Conservation (phyloP, 2,797 vertebrate species). For the Prunella strophiata region DNA sequence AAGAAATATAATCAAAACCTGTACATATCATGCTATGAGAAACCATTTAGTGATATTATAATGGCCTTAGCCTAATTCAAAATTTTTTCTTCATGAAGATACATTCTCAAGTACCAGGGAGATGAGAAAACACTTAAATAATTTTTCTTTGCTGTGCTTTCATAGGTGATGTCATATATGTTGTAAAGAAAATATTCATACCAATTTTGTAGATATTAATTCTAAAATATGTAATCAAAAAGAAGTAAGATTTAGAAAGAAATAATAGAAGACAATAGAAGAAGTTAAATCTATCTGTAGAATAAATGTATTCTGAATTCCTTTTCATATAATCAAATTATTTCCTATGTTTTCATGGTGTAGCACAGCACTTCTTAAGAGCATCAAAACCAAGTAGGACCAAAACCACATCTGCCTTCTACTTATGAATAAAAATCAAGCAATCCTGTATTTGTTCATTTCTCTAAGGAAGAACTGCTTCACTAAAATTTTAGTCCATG, state of each 20-base stretch:
- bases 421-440: background rate
- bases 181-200: background rate
- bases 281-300: background rate
- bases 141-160: background rate
- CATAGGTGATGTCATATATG: background rate
- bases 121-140: background rate
- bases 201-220: background rate
- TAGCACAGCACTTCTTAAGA: background rate
- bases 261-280: background rate
- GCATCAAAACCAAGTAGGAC: background rate
- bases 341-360: background rate
- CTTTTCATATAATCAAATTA: background rate
- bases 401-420: background rate
- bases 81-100: background rate
- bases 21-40: background rate
- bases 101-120: background rate
- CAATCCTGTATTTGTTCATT: background rate
- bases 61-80: background rate
- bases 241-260: background rate
- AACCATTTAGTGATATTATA: background rate
- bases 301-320: background rate
- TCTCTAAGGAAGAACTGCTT: background rate
- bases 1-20: background rate
- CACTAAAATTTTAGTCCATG: background rate
- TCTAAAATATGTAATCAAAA: background rate